Conservation (phyloP, 2,888 invertebrate species). For the Chirona hameri region DNA sequence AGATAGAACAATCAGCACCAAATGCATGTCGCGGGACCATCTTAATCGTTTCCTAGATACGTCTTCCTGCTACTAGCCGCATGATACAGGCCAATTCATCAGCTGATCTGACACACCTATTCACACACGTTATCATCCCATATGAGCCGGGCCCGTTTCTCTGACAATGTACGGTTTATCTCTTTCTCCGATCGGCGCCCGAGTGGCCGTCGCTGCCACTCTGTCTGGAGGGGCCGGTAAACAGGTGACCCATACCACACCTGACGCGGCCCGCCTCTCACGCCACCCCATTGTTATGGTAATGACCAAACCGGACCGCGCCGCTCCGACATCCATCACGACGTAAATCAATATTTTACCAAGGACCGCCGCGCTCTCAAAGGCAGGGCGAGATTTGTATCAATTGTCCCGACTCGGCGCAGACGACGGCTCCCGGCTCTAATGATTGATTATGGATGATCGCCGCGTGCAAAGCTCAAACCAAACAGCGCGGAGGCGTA, state of each 20-base stretch:
- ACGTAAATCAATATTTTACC: constrained; percentile 13
- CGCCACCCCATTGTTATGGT: not conserved
- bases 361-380: not conserved
- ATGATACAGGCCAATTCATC: no score
- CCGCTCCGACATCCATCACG: not conserved
- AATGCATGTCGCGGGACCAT: no score
- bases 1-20: no score
- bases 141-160: not conserved
- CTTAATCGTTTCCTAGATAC: no score
- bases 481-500: not conserved
- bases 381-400: not conserved
- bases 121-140: no score
- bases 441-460: not conserved
- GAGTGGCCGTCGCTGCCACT: not conserved
- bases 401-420: not conserved
- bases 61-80: no score
- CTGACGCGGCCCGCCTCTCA: not conserved
- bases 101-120: no score
- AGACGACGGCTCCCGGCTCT: no score
- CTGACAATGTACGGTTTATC: not conserved
- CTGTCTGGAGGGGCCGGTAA: not conserved
- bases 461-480: not conserved
- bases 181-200: not conserved
- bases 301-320: not conserved
- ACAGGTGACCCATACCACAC: not conserved